Percentiles rank a stretch among this genome's conserved stretches.
Conservation (phyloP, 2,888 invertebrate genomes). For the Phasia obesa region DNA sequence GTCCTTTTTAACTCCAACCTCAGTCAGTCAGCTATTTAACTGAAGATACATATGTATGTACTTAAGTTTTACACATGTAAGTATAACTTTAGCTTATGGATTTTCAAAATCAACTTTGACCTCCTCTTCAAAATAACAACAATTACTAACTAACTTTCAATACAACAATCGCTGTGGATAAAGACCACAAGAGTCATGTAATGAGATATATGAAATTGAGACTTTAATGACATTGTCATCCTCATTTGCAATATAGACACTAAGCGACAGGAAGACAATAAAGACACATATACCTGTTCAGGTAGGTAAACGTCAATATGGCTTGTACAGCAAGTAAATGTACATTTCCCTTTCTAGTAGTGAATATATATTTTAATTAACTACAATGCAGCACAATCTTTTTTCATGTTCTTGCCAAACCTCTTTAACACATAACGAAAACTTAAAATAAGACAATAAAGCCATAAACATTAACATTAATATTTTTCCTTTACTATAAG, state of each 20-base stretch:
- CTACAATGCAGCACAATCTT: background rate
- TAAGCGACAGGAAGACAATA: slow-evolving; percentile 27
- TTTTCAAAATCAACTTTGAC: slow-evolving; percentile 59
- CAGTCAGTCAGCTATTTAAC: no score
- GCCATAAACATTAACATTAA: slow-evolving; percentile 31
- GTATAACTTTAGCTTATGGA: background rate
- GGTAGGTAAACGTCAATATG: slow-evolving; percentile 14
- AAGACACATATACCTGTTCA: slow-evolving; percentile 1
- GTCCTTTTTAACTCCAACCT: no score
- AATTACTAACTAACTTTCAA: slow-evolving; percentile 29
- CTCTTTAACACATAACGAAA: slow-evolving; percentile 7
- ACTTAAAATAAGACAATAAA: background rate
- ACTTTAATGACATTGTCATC: slow-evolving; percentile 67
- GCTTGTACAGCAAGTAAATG: background rate
- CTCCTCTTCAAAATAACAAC: slow-evolving; percentile 35
- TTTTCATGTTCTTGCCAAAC: slow-evolving; percentile 39
- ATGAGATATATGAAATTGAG: slow-evolving; percentile 63
- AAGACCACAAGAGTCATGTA: slow-evolving; percentile 51
- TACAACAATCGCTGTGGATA: slow-evolving; percentile 33
- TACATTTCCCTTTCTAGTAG: background rate
- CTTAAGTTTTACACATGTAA: background rate
- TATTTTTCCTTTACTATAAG: slow-evolving; percentile 5
- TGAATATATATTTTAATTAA: background rate
- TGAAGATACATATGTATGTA: no score
- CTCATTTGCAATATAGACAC: slow-evolving; percentile 53